Base-by-base conservation (phyloP, 2,888 invertebrate species). In the Heliconius erato region DNA sequence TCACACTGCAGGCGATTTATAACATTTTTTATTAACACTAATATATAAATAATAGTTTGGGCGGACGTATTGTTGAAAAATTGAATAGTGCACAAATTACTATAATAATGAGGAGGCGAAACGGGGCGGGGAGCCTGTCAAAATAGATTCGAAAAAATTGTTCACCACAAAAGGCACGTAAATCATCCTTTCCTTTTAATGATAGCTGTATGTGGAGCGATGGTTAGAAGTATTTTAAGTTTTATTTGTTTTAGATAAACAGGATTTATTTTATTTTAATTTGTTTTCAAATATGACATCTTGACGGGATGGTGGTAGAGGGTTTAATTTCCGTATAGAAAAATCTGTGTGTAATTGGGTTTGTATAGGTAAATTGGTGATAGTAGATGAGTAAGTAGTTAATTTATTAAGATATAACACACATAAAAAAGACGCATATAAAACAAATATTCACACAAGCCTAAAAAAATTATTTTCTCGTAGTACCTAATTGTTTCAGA, bases 61-160 rank as follows among this genome's bases (percentile, higher is more conserved):
- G 92, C 91, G 92, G 89, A 87, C 89, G 86, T 85, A 82, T 84
- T 85, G 86, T 74, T 81, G 82, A 83, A 87, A 87, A 88, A 90
- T 90, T 90, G 89, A 91, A 91, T 91, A 90, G 88, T 88, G 88
- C 89, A 90, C 89, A 90, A 88, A 91, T 92, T 89, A 90, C 89
- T 82, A 87, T 88, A 86, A 86, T 92, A 91, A 91, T 90, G 89
- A 91, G 88, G 90, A 90, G 92, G 92, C 90, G 89, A 90, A 88
- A 91, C 88, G 88, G 90, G 93, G 92, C 92, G 92, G 82, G 84
- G 86, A 81, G 77, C 54, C 71, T 78, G 86, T 85, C 84, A 83
- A 69, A 82, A 83, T 80, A 83, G 59, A 23, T 40, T 71, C 14
- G n/a, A 68, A 80, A 80, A 79, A 81, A 69, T 63, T 69, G 19